Evolutionary conservation across 1,140 invertebrate species (phyloP).

Genomic region (Ceratina calcarata): DNA sequence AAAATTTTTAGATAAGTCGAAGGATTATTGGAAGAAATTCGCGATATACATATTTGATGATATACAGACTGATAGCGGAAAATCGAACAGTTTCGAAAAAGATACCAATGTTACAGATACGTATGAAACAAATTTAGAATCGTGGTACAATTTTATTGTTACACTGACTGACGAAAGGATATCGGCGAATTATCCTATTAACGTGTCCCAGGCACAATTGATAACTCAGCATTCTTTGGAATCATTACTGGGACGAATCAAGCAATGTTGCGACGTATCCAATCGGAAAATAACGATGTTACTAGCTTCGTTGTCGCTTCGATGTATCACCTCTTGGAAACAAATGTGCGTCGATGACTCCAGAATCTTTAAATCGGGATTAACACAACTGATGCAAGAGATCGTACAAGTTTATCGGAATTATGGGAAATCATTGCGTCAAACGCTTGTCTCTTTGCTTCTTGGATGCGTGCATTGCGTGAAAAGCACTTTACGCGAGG

Average conservation of each 20-base stretch:
- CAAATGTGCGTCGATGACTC: constrained; percentile 68
- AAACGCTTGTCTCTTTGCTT: constrained; percentile 73
- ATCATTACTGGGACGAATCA: constrained; percentile 69
- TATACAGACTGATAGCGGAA: background rate
- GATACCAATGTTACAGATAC: constrained; percentile 48
- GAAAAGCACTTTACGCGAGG: constrained; percentile 65
- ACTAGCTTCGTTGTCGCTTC: constrained; percentile 72
- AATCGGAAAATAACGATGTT: constrained; percentile 71
- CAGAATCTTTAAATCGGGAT: constrained; percentile 65
- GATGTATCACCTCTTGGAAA: constrained; percentile 74
- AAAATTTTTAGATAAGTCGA: constrained; percentile 71
- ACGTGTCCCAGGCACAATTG: constrained; percentile 64
- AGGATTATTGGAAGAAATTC: constrained; percentile 72
- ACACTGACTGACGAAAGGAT: constrained; percentile 76
- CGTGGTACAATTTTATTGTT: constrained; percentile 77
- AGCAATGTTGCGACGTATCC: constrained; percentile 57
- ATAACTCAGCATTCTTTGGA: constrained; percentile 71
- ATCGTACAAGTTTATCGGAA: constrained; percentile 72
- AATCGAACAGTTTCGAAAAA: constrained; percentile 13
- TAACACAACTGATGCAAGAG: constrained; percentile 73
- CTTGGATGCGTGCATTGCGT: constrained; percentile 75
- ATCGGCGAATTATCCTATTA: constrained; percentile 63
- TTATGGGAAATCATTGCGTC: constrained; percentile 71
- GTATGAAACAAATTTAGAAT: constrained; percentile 76
- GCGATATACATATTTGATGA: constrained; percentile 70